phyloP scores from a whole-genome alignment of 1,140 invertebrate genomes.

The Prorops nasuta region DNA sequence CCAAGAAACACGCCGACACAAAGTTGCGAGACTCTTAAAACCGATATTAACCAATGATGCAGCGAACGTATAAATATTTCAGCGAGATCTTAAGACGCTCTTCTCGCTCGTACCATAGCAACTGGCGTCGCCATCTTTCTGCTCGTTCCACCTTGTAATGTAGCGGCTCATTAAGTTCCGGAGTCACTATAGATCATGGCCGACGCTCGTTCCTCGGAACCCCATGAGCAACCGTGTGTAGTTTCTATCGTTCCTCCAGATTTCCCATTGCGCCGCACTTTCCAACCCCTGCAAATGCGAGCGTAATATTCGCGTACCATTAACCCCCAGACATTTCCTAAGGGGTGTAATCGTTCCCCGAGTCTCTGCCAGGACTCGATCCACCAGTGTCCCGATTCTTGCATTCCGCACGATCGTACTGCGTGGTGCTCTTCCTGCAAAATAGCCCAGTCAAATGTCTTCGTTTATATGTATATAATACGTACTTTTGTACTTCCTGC shows the following conservation, averaged over 20 bases:
- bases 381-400: no score
- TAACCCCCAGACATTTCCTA: slow-evolving; percentile 36
- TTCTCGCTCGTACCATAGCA: no score
- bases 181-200: slow-evolving; percentile 23
- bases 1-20: no score
- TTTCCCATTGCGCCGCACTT: slow-evolving; percentile 19
- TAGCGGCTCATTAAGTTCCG: slow-evolving; percentile 34
- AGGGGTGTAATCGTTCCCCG: slow-evolving; percentile 28
- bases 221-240: background rate
- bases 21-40: no score
- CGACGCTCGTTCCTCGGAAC: background rate
- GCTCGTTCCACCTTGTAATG: slow-evolving; percentile 21
- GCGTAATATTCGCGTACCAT: slow-evolving; percentile 36
- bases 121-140: background rate
- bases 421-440: no score
- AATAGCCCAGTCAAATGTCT: no score
- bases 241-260: slow-evolving; percentile 9
- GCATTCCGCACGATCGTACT: no score
- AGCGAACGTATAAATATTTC: no score
- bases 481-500: no score
- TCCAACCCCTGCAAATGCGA: slow-evolving; percentile 24
- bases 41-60: no score
- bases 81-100: no score
- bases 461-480: no score
- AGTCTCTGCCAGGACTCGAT: background rate